Evolutionary conservation across 2,113 vertebrate species (phyloP).

Genomic region (Nibea albiflora): DNA sequence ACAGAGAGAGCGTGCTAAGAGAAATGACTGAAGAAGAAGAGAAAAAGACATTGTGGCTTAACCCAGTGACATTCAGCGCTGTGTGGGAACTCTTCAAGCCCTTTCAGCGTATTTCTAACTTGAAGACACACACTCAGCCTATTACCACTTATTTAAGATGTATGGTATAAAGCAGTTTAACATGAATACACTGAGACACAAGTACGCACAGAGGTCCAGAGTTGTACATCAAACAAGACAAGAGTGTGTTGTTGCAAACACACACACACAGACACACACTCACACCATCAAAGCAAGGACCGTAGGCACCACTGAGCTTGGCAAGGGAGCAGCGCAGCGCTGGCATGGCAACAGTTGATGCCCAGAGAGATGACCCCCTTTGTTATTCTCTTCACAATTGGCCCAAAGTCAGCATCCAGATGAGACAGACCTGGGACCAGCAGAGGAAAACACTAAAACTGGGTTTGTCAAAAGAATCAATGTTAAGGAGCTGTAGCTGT

Average conservation of each 20-base stretch:
- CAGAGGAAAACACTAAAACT: neutral
- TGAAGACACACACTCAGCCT: neutral
- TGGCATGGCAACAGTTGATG: constrained; percentile 71
- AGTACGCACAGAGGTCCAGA: neutral
- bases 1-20: neutral
- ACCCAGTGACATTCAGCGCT: constrained; percentile 35
- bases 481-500: neutral
- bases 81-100: constrained; percentile 21
- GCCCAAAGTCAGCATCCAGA: constrained; percentile 10
- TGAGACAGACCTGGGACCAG: neutral
- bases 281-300: constrained; percentile 7
- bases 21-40: neutral
- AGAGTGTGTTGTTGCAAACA: neutral
- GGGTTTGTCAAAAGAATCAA: neutral
- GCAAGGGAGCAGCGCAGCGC: constrained; percentile 23
- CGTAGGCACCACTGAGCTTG: neutral
- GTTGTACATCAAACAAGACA: neutral
- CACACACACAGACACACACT: neutral
- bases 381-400: constrained; percentile 41
- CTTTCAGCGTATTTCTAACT: constrained; percentile 26
- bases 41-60: constrained; percentile 11
- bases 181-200: neutral
- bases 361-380: constrained; percentile 39
- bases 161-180: neutral
- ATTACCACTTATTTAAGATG: neutral